Percentiles rank a stretch among this genome's conserved stretches.
These are phyloP conservation scores for Panagrolaimus sp. DNA, from an alignment of 1,140 invertebrate genomes.

Conservation along the genomic window DNA sequence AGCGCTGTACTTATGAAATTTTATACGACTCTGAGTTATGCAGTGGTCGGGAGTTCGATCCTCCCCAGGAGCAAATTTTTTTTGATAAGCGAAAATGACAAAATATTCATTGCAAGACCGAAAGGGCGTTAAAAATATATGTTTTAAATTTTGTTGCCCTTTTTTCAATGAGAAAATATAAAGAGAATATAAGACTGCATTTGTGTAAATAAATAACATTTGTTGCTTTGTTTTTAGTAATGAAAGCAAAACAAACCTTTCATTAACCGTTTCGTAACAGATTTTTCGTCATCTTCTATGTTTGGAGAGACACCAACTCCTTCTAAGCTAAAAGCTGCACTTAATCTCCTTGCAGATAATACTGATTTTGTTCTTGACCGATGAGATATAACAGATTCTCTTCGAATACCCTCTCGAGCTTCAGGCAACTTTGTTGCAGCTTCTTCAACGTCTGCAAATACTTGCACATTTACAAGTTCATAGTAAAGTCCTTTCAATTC, in stretches of 20 bases:
- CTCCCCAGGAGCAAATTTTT: too few relatives aligned
- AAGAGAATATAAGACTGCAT: too few relatives aligned
- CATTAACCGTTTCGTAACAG: slow-evolving; percentile 20
- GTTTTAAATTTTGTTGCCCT: too few relatives aligned
- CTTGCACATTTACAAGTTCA: slow-evolving; percentile 64
- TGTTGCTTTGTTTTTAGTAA: too few relatives aligned
- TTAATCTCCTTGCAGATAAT: neutral
- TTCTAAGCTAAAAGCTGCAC: neutral
- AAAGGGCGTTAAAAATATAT: too few relatives aligned
- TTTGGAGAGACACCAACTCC: neutral
- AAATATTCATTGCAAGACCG: too few relatives aligned
- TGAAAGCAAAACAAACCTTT: slow-evolving; percentile 23
- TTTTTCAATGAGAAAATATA: too few relatives aligned
- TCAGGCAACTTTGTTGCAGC: slow-evolving; percentile 14
- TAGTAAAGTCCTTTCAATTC: slow-evolving; percentile 60
- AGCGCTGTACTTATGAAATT: too few relatives aligned
- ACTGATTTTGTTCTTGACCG: neutral
- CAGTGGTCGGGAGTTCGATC: too few relatives aligned
- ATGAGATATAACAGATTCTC: neutral
- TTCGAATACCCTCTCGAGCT: neutral
- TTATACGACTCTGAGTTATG: too few relatives aligned
- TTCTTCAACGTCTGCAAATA: slow-evolving; percentile 19
- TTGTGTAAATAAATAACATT: too few relatives aligned
- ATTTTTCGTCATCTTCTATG: neutral
- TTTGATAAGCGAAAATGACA: too few relatives aligned